Evolutionary conservation across 2,113 vertebrate species (phyloP), one percentile per base, ranked within the genome.

Genomic region (Oncorhynchus masou): DNA sequence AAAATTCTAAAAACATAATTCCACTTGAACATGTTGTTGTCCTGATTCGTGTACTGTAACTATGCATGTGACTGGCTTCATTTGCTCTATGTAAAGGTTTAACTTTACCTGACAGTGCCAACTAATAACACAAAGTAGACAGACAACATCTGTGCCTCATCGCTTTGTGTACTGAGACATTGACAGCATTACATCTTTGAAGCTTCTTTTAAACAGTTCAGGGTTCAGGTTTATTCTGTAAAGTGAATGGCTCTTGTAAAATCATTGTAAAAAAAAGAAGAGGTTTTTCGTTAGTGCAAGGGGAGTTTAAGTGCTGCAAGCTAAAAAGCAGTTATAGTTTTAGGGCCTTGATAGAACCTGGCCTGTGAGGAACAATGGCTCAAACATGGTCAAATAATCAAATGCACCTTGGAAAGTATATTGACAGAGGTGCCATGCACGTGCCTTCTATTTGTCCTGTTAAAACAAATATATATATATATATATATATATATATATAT

Each of bases 211-310:
- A 75, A 74, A 74, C 73, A 68, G 79, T 78, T 45, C 74, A 83
- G 85, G 87, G 84, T 74, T 71, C 84, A 83, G 83, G 81, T 88
- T 70, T 60, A 64, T n/a, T 51, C n/a, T 70, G 22, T 45, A 68
- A 64, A 59, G 89, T 94, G 92, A 92, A 86, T 91, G 93, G 89
- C 94, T 92, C 49, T 48, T 77, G 85, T 85, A 92, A 54, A 54
- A 91, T 92, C 89, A 91, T 88, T 92, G 92, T 87, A 89, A 91
- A 94, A 94, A 93, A 94, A 94, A 93, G 86, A 88, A 92, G 90
- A 86, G 79, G 88, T 79, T 88, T 79, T 90, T 92, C 87, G 2
- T 45, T 45, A 11, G 9, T 45, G 9, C 9, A 11, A 45, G 39
- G 39, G 39, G 39, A 45, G 9, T 11, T 2, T 11, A 45, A 11